Percentiles rank a stretch among this genome's conserved stretches.
Evolutionary conservation across 2,888 invertebrate species (phyloP).

Genomic region (Patella pellucida): DNA sequence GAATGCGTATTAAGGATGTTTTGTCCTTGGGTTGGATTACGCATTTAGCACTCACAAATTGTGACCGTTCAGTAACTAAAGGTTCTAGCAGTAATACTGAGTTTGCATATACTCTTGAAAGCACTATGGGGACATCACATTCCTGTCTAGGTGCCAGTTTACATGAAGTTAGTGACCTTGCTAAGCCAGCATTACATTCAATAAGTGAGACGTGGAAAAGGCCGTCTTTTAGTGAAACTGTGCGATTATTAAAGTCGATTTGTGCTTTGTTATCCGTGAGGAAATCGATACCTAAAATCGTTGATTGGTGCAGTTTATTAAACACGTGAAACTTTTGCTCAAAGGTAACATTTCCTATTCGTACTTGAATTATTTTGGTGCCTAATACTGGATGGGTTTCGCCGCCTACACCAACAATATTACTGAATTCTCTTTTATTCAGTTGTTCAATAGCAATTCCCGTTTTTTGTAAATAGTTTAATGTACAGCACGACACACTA

Average conservation of each 20-base stretch:
- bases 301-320: not conserved
- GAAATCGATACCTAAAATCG: slow-evolving; percentile 35
- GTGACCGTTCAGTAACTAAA: not conserved
- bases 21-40: not conserved
- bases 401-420: slow-evolving; percentile 18
- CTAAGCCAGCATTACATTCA: no score
- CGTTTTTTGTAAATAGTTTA: no score
- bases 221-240: not conserved
- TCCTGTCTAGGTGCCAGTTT: no score
- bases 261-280: slow-evolving; percentile 28
- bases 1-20: slow-evolving; percentile 2
- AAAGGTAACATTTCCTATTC: not conserved
- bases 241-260: slow-evolving; percentile 27
- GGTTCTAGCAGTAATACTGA: no score
- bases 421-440: no score
- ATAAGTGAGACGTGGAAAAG: no score
- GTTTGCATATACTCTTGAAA: no score
- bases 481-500: no score
- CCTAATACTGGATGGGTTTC: slow-evolving; percentile 13
- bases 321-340: slow-evolving; percentile 21
- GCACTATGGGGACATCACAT: no score
- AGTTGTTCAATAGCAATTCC: no score
- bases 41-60: not conserved
- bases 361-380: slow-evolving; percentile 4
- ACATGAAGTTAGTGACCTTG: no score